Evolutionary conservation across 2,113 vertebrate genomes (phyloP).

Genomic region (Alligator mississippiensis): DNA sequence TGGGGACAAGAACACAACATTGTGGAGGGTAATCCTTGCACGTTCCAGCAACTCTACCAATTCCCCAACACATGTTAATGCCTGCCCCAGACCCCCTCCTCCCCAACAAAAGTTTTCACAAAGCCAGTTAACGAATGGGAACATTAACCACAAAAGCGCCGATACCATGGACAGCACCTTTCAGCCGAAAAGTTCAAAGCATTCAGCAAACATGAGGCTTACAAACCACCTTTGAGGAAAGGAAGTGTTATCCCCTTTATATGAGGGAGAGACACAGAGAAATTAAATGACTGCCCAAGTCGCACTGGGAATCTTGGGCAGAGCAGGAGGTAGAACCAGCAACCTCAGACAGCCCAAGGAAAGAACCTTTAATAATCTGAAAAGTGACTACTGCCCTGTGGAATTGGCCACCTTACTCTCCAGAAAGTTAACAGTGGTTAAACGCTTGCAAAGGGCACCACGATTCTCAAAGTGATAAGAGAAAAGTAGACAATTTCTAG

Average conservation of each 20-base stretch:
- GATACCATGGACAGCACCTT: not conserved
- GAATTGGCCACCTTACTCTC: not conserved
- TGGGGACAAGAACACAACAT: constrained; percentile 32
- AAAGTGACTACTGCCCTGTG: constrained; percentile 5
- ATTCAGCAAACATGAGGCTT: not conserved
- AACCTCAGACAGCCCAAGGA: not conserved
- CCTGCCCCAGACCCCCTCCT: not conserved
- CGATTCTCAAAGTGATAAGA: not conserved
- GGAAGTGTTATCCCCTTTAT: not conserved
- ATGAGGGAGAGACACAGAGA: not conserved
- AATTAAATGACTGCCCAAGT: not conserved
- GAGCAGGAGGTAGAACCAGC: not conserved
- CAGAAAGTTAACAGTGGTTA: constrained; percentile 45
- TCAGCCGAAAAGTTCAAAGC: not conserved
- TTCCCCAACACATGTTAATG: not conserved
- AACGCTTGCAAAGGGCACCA: constrained; percentile 22
- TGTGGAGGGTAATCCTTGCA: not conserved
- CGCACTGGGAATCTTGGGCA: constrained; percentile 19
- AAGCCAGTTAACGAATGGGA: not conserved
- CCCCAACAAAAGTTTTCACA: not conserved
- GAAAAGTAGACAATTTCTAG: not conserved
- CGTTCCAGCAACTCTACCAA: not conserved
- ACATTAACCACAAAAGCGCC: not conserved
- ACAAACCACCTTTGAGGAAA: not conserved
- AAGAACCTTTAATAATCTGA: constrained; percentile 15